Evolutionary conservation across 1,140 invertebrate genomes (phyloP), one percentile per base, ranked within the genome.

Genomic region (Polyergus mexicanus): DNA sequence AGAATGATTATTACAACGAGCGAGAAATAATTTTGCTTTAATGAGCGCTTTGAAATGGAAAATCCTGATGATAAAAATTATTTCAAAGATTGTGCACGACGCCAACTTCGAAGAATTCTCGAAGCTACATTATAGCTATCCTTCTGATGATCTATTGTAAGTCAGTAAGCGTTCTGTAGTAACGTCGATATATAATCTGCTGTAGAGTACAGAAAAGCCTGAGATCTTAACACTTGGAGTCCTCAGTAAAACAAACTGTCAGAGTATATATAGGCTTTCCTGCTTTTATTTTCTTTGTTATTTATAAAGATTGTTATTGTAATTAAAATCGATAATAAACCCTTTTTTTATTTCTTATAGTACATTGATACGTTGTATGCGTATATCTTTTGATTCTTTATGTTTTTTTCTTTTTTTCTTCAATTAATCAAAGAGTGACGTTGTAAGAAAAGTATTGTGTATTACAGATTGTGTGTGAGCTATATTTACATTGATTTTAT

Each of bases 181-280:
- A 22, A 81, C 11, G 78, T 83, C 54, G 78, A 69, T 83, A 81
- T 60, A 58, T 81, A 83, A 83, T 83, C 78, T 74, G 72, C 54
- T 35, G 54, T 38, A 25, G 38, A 22, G 51, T 60, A 71, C 25
- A 28, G 32, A 25, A 38, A 38, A 32, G 11, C 6, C 11, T 72
- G 19, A 58, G 2, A 6, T 22, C 32, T 56, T 10, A 38, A 6
- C 25, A 71, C 35, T 22, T 2, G 6, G n/a, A 72, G 5, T 56
- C 35, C 0, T 74, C 51, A 58, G 6, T 11, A n/a, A 66, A 11
- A 44, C 3, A 25, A 13, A 41, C 3, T 35, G 19, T 41, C 32
- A 32, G 7, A 47, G 10, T 1, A 10, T 25, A 69, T 11, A n/a
- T 6, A 25, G 7, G 7, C 13, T 65, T 32, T 65, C 7, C 62